These are phyloP conservation scores for Dolichotis patagonum DNA, from an alignment of 2,113 vertebrate genomes.

Conservation along the genomic window DNA sequence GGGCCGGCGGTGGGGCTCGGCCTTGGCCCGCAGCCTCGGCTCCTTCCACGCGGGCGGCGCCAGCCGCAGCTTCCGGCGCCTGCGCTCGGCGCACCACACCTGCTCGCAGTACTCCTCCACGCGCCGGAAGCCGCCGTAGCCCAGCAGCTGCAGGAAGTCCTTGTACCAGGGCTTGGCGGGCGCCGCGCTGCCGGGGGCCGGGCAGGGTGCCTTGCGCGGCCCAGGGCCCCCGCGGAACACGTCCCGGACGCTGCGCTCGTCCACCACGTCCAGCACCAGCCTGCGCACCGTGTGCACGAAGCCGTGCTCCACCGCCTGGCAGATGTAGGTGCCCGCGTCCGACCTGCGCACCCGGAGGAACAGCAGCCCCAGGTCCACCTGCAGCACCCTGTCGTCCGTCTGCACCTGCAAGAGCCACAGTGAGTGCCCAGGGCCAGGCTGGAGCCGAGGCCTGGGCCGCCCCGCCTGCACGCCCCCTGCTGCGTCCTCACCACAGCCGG, in stretches of 20 bases:
- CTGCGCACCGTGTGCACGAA: constrained; percentile 93
- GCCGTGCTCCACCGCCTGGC: constrained; percentile 95
- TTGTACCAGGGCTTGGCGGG: constrained; percentile 95
- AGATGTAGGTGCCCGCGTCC: constrained; percentile 94
- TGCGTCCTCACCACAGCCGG: too few species aligned
- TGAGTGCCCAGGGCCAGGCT: neutral
- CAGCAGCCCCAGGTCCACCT: constrained; percentile 94
- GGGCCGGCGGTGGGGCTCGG: constrained; percentile 91
- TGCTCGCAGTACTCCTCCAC: constrained; percentile 98
- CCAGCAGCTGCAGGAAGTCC: constrained; percentile 96
- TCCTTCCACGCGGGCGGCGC: constrained; percentile 92
- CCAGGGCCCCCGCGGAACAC: constrained; percentile 85
- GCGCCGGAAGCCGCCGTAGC: constrained; percentile 95
- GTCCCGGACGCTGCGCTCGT: constrained; percentile 90
- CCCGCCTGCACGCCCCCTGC: too few species aligned
- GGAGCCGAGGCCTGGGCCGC: neutral
- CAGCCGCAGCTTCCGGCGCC: constrained; percentile 92
- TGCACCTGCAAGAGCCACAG: constrained; percentile 87
- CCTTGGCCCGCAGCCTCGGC: constrained; percentile 86
- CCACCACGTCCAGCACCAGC: constrained; percentile 92
- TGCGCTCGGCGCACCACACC: constrained; percentile 96
- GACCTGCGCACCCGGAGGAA: constrained; percentile 89
- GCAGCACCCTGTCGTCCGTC: constrained; percentile 91
- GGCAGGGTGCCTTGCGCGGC: constrained; percentile 87
- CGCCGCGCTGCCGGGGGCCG: constrained; percentile 83